Conservation (phyloP, 2,888 invertebrate genomes). For the Cerastis rubricosa region DNA sequence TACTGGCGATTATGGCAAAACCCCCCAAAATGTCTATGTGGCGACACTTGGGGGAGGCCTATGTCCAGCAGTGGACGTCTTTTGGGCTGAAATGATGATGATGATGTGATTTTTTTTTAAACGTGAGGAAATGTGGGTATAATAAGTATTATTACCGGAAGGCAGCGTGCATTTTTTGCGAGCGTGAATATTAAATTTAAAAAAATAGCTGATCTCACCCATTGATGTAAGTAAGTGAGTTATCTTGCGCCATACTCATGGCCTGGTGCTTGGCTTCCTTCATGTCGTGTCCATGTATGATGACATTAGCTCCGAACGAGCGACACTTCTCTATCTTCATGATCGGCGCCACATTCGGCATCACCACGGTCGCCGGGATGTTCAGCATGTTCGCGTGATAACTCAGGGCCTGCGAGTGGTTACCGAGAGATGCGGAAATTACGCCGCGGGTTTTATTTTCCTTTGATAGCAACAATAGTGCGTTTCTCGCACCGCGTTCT, state of each 20-base stretch:
- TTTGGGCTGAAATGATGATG: no score
- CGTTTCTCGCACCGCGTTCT: conserved; percentile 97
- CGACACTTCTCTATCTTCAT: conserved; percentile 98
- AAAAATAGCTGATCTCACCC: conserved; percentile 90
- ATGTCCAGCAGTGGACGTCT: no score
- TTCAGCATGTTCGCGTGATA: conserved; percentile 94
- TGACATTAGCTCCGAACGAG: conserved; percentile 95
- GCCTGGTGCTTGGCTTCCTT: conserved; percentile 96
- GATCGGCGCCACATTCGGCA: conserved; percentile 98
- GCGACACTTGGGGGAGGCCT: no score
- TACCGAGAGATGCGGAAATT: conserved; percentile 98
- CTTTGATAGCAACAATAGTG: conserved; percentile 93
- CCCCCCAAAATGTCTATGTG: no score
- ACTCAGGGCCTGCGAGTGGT: conserved; percentile 96
- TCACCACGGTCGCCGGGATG: conserved; percentile 96
- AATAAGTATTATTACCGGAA: no score
- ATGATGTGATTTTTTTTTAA: no score
- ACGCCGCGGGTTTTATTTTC: conserved; percentile 95
- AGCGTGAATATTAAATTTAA: not conserved
- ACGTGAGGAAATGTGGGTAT: no score
- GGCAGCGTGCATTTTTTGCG: no score
- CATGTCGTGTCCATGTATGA: conserved; percentile 96
- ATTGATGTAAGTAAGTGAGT: conserved; percentile 95
- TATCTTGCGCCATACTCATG: conserved; percentile 93
- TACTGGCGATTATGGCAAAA: no score